Evolutionary conservation across 2,888 invertebrate species (phyloP).

Genomic region (Hecatera dysodea): DNA sequence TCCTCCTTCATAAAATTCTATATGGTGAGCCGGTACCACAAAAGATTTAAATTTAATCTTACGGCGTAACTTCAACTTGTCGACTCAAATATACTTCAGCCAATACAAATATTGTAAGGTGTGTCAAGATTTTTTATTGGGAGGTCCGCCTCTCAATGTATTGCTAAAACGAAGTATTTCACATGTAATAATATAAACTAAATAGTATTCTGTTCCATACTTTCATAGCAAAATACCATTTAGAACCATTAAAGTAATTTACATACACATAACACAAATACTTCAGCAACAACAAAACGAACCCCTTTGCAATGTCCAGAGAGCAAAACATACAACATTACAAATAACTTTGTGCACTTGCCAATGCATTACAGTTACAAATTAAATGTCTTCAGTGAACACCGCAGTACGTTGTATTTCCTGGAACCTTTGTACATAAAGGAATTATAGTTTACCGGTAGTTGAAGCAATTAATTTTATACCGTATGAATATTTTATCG

Average conservation of each 20-base stretch:
- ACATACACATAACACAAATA: neutral
- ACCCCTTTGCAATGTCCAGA: conserved; percentile 1
- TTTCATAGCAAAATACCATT: neutral
- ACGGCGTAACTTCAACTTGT: too few species aligned
- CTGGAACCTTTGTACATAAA: conserved; percentile 33
- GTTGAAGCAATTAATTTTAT: conserved; percentile 40
- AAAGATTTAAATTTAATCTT: too few species aligned
- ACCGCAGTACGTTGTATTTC: conserved; percentile 19
- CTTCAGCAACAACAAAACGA: conserved; percentile 5
- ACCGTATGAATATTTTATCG: conserved; percentile 26
- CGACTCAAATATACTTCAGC: too few species aligned
- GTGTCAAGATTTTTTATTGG: too few species aligned
- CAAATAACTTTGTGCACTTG: conserved; percentile 19
- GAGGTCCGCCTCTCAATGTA: too few species aligned
- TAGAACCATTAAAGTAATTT: neutral
- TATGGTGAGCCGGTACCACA: too few species aligned
- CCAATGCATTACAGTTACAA: conserved; percentile 31
- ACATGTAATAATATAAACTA: too few species aligned
- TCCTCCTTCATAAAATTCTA: too few species aligned
- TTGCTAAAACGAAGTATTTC: too few species aligned
- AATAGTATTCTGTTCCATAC: neutral
- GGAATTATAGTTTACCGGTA: conserved; percentile 34
- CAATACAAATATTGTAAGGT: too few species aligned
- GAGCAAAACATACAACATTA: conserved; percentile 18
- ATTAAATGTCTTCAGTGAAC: conserved; percentile 44